Percentiles rank a stretch among this genome's conserved stretches.
Conservation (phyloP, 2,797 vertebrate species). For the Tolypeutes matacus region DNA sequence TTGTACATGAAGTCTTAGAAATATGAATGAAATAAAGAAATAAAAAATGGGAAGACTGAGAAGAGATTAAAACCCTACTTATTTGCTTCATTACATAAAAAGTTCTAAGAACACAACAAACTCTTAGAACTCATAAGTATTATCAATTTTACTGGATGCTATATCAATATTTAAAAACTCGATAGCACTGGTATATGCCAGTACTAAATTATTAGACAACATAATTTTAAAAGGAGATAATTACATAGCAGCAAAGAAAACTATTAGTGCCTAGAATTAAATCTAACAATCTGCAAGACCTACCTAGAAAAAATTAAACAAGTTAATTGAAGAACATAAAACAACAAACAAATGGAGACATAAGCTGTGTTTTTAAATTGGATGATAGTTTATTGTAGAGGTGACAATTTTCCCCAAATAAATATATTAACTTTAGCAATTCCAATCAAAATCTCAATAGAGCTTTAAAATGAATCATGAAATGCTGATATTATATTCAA, state of each 20-base stretch:
- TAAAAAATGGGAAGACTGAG: neutral
- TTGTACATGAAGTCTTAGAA: neutral
- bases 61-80: neutral
- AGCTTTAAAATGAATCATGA: neutral
- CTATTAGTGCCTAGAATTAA: neutral
- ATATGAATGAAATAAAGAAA: neutral
- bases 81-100: neutral
- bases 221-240: neutral
- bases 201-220: neutral
- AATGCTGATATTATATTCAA: neutral
- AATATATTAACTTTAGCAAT: neutral
- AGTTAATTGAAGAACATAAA: constrained; percentile 13
- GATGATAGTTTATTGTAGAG: neutral
- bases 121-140: neutral
- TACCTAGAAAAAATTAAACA: neutral
- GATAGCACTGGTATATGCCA: neutral
- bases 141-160: neutral
- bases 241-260: neutral
- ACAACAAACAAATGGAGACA: neutral
- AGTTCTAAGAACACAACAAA: neutral
- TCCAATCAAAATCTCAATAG: neutral
- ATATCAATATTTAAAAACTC: neutral
- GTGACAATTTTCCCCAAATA: neutral
- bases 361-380: neutral
- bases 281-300: neutral